These are phyloP conservation scores for Seira musarum DNA, from an alignment of 2,888 invertebrate genomes.

Conservation along the genomic window DNA sequence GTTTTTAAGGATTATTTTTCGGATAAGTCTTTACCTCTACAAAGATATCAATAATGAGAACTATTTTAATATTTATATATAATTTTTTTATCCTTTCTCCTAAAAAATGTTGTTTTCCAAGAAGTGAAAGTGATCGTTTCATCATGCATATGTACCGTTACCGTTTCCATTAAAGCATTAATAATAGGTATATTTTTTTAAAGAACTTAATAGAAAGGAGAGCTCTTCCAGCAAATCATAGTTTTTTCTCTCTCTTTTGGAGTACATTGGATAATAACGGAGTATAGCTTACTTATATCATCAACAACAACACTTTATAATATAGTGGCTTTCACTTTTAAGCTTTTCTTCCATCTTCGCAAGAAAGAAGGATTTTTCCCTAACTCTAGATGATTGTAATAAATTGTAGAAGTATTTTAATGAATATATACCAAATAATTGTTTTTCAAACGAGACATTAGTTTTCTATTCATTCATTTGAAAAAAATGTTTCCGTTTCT, in stretches of 20 bases:
- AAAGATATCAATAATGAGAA: conserved; percentile 49
- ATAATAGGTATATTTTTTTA: no score
- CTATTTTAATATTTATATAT: conserved; percentile 49
- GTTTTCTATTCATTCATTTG: not conserved
- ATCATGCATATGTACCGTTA: conserved; percentile 24
- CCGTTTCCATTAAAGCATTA: not conserved
- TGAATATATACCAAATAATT: not conserved
- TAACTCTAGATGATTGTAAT: conserved; percentile 19
- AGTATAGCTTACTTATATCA: no score
- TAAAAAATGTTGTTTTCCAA: no score
- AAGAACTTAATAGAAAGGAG: not conserved
- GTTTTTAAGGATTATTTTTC: conserved; percentile 26
- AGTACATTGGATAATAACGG: not conserved
- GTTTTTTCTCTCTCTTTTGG: not conserved
- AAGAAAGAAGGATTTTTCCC: conserved; percentile 15
- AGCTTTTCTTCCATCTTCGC: not conserved
- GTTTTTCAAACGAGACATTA: conserved; percentile 5
- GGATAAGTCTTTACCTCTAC: conserved; percentile 62
- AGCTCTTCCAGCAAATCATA: not conserved
- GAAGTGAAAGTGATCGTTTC: conserved; percentile 4
- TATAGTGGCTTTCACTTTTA: not conserved
- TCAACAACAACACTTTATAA: no score
- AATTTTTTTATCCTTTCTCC: conserved; percentile 21
- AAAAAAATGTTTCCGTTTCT: conserved; percentile 4
- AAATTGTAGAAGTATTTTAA: conserved; percentile 12